Evolutionary conservation across 2,888 invertebrate genomes (phyloP).

Genomic region (Xylophagus ater): DNA sequence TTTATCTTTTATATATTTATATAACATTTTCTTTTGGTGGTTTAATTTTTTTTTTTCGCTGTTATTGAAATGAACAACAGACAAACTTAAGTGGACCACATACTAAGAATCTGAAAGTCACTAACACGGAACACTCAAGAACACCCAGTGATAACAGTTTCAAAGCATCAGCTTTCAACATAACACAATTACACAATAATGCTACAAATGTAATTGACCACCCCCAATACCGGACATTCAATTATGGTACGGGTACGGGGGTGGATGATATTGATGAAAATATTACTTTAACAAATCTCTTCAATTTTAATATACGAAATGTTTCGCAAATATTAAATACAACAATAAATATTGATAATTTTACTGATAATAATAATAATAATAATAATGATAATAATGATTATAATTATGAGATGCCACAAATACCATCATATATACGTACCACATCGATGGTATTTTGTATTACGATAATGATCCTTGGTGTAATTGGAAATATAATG

Average conservation of each 20-base stretch:
- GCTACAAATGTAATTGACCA: slow-evolving; percentile 25
- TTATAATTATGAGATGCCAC: slow-evolving; percentile 32
- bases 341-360: not conserved
- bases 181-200: slow-evolving; percentile 25
- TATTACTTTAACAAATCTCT: slow-evolving; percentile 20
- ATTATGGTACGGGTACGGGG: slow-evolving; percentile 15
- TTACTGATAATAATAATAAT: not conserved
- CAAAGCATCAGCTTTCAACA: slow-evolving; percentile 21
- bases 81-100: too few species aligned
- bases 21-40: too few species aligned
- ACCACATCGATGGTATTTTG: slow-evolving; percentile 82
- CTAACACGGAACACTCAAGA: slow-evolving; percentile 16
- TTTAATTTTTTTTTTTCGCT: too few species aligned
- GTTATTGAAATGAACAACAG: too few species aligned
- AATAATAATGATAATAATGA: slow-evolving; percentile 9
- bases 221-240: slow-evolving; percentile 16
- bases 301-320: too few species aligned
- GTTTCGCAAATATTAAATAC: slow-evolving; percentile 20
- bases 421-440: slow-evolving; percentile 75
- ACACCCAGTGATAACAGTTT: slow-evolving; percentile 18
- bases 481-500: slow-evolving; percentile 86
- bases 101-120: slow-evolving; percentile 11
- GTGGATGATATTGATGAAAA: slow-evolving; percentile 19
- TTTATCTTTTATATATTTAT: too few species aligned
- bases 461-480: slow-evolving; percentile 76